Base-by-base conservation (phyloP, 2,888 invertebrate genomes). In the Cephus pulcher region DNA sequence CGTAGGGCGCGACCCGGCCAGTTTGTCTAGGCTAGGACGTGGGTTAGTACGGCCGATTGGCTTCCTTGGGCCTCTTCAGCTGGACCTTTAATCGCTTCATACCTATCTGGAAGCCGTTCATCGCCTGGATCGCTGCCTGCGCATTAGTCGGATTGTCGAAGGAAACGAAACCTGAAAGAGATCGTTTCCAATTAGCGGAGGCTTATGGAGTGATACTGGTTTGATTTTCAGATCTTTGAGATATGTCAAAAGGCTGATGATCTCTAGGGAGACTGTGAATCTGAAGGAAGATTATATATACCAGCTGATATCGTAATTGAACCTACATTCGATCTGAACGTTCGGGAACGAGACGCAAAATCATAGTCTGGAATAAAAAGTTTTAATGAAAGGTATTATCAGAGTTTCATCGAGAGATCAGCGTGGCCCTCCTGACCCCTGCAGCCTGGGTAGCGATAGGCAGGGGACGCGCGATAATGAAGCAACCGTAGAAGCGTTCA, bases 61-160 rank as follows among this genome's bases (percentile, higher is more conserved):
- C 98, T 93, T 98, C 98, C 94, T 98, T 98, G 93, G 99, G 99
- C 94, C 99, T 95, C 94, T 99, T 99, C 93, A 99, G 95, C 94
- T 99, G 99, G 90, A 99, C 99, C 94, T 99, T 99, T 92, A 99
- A 96, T 92, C 99, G 95, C 94, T 99, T 99, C 99, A 99, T 99
- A 91, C 99, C 99, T 93, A 99, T 99, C 94, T 99, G 99, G 94
- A 99, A 99, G 92, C 99, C 99, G 93, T 99, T 99, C 99, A 99
- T 99, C 89, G 99, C 97, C 93, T 99, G 98, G 92, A 99, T 99
- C 88, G 99, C 99, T 87, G 98, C 96, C 93, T 99, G 98, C 92
- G 99, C 99, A 92, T 98, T 98, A 89, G 97, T 95, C 88, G 98
- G 98, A 94, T 99, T 99, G 95, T 99, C 99, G 94, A 99, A 99